Evolutionary conservation across 2,888 invertebrate species (phyloP), one percentile per base, ranked within the genome.

Genomic region (Chesias legatella): DNA sequence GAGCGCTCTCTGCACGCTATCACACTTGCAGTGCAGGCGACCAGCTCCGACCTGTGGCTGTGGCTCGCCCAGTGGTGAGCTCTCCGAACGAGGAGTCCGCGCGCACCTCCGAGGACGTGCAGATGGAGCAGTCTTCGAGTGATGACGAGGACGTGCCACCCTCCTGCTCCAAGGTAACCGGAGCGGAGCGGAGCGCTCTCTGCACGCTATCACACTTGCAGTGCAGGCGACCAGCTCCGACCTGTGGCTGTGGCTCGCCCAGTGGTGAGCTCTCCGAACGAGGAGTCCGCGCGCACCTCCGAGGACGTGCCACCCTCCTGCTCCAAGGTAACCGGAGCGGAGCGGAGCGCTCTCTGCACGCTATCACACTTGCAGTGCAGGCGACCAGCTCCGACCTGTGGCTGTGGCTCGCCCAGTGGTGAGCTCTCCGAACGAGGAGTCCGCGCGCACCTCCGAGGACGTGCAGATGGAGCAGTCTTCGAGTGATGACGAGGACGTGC

Each of bases 21-120:
- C n/a, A n/a, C n/a, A n/a, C n/a, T n/a, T n/a, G 67, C 3, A 67
- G 65, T 41, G 43, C 60, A 7, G 33, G 34, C 0, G 56, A 13
- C 25, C 35, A 42, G 23, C 26, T 10, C 17, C 11, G 17, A 7
- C n/a, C n/a, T n/a, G 22, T 17, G 10, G 35, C 35, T 23, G 27
- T 27, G 8, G n/a, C n/a, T n/a, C n/a, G n/a, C n/a, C n/a, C n/a
- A n/a, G 35, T 42, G 35, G 17, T 20, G 9, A 0, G 11, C 13
- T 3, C 32, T 10, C 30, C 34, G 34, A 41, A 30, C 26, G 48
- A 41, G 4, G 52, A 54, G 10, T 36, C 30, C 17, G 13, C 7
- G 5, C 6, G 11, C 29, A 7, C 9, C 17, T 6, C 30, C 10
- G 30, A 26, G 34, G 13, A 17, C 13, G 13, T 17, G 13, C 13